Percentiles rank a stretch among this genome's conserved stretches.
These are phyloP conservation scores for Callorhinus ursinus DNA, from an alignment of 2,113 vertebrate species.

Conservation along the genomic window DNA sequence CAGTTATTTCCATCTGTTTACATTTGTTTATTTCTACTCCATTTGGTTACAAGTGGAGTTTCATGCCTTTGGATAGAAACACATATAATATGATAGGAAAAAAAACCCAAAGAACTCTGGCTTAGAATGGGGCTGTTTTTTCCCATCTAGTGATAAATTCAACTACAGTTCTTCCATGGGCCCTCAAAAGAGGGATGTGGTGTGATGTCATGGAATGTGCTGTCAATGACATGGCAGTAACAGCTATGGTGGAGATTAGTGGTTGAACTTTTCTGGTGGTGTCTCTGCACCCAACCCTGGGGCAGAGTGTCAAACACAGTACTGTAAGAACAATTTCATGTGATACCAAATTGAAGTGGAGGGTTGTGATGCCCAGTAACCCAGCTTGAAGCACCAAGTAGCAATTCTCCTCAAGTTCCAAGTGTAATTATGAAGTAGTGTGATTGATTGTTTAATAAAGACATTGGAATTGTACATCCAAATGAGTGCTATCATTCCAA, in stretches of 20 bases:
- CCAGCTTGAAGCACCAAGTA: not conserved
- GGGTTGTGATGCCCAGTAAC: not conserved
- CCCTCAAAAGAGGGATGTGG: not conserved
- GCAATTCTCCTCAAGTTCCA: not conserved
- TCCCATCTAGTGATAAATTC: not conserved
- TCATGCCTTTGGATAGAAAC: not conserved
- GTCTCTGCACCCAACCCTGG: not conserved
- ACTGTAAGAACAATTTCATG: not conserved
- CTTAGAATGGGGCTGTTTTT: not conserved
- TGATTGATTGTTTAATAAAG: slow-evolving; percentile 46
- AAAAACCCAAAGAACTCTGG: not conserved
- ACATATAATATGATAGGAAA: not conserved
- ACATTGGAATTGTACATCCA: not conserved
- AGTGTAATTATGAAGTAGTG: not conserved
- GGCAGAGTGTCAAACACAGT: not conserved
- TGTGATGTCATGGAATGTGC: not conserved
- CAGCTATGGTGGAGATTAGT: not conserved
- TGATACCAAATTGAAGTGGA: not conserved
- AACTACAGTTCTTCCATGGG: not conserved
- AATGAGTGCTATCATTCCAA: not conserved
- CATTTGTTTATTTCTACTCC: not conserved
- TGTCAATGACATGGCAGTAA: accelerated
- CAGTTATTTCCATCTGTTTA: not conserved
- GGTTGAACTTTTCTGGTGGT: not conserved
- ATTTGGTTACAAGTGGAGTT: not conserved